phyloP scores from a whole-genome alignment of 2,888 invertebrate genomes.

The Nemotelus pantherinus region DNA sequence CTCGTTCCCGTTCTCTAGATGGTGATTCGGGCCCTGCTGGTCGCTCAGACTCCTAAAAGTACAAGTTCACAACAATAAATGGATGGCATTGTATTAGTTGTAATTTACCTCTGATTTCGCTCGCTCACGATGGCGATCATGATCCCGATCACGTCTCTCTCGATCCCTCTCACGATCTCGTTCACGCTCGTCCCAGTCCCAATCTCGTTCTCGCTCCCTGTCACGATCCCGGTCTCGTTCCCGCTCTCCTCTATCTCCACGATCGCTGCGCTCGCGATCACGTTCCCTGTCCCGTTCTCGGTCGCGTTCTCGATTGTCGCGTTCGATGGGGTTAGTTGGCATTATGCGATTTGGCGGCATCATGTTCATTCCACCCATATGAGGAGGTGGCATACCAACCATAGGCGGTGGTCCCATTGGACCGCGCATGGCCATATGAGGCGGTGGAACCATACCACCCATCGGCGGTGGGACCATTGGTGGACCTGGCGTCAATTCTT shows the following conservation, averaged over 20 bases:
- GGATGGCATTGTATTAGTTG: background rate
- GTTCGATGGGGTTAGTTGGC: constrained; percentile 52
- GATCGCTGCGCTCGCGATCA: constrained; percentile 65
- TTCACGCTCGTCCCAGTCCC: constrained; percentile 39
- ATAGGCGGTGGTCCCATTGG: constrained; percentile 57
- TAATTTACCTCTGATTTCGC: constrained; percentile 66
- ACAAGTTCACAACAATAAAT: background rate
- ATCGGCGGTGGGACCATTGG: constrained; percentile 57
- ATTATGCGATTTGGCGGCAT: constrained; percentile 55
- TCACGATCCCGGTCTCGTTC: constrained; percentile 62
- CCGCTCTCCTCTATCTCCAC: constrained; percentile 58
- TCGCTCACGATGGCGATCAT: constrained; percentile 58
- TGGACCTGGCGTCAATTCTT: constrained; percentile 75
- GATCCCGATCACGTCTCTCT: constrained; percentile 48
- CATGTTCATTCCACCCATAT: constrained; percentile 58
- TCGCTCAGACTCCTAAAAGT: constrained; percentile 45
- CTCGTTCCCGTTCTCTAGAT: constrained; percentile 56
- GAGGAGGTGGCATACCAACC: constrained; percentile 53
- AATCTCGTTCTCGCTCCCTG: constrained; percentile 56
- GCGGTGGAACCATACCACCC: constrained; percentile 59
- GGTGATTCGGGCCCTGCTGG: constrained; percentile 19
- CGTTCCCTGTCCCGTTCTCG: constrained; percentile 59
- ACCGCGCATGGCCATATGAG: constrained; percentile 55
- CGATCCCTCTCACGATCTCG: background rate
- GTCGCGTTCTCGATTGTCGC: constrained; percentile 66